Percentiles rank a stretch among this genome's conserved stretches.
phyloP scores from a whole-genome alignment of 2,113 vertebrate species.

The Hoplias malabaricus region DNA sequence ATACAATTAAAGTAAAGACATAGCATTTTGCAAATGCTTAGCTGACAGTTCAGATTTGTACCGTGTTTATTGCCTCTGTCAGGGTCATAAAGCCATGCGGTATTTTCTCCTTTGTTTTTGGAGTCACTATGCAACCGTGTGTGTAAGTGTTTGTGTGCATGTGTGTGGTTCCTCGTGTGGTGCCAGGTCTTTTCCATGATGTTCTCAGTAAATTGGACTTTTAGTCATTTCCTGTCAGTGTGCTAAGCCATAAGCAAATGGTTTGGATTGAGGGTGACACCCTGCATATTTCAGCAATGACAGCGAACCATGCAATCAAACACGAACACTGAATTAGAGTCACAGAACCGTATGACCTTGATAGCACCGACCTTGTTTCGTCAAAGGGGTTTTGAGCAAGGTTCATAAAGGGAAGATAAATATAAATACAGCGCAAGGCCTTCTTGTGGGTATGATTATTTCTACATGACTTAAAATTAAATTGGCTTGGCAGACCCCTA shows the following conservation, averaged over 20 bases:
- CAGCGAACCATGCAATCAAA: not conserved
- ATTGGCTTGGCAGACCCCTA: not conserved
- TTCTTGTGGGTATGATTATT: not conserved
- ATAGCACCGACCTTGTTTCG: not conserved
- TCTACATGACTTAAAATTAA: not conserved
- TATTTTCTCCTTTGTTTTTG: conserved; percentile 38
- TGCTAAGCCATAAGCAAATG: not conserved
- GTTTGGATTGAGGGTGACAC: not conserved
- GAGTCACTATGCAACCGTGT: conserved; percentile 2
- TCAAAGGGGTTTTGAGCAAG: not conserved
- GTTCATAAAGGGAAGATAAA: not conserved
- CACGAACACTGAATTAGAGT: not conserved
- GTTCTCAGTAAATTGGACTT: conserved; percentile 5
- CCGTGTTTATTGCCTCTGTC: conserved; percentile 46
- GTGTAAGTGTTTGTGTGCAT: conserved; percentile 18
- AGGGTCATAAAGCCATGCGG: conserved; percentile 46
- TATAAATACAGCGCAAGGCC: not conserved
- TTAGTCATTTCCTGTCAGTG: conserved; percentile 2
- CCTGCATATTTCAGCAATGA: not conserved
- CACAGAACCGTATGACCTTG: not conserved
- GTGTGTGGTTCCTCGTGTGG: conserved; percentile 27
- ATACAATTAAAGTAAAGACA: conserved; percentile 69
- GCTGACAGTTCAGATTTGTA: conserved; percentile 51
- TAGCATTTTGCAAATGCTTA: conserved; percentile 59
- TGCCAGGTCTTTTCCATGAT: conserved; percentile 3